phyloP scores from a whole-genome alignment of 1,140 invertebrate genomes.

The Drosophila mayri region DNA sequence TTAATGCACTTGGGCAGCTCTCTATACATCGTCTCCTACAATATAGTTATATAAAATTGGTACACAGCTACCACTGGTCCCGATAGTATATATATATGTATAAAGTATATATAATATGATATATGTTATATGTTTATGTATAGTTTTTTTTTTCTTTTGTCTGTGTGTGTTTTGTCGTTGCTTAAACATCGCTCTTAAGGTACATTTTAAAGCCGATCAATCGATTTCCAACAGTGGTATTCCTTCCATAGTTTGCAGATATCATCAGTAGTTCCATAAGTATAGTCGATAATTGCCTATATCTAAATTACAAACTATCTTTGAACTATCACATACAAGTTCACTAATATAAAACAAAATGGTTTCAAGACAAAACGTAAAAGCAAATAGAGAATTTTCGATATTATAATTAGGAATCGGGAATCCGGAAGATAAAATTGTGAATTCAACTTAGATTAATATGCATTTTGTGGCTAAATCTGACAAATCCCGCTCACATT shows the following conservation, averaged over 20 bases:
- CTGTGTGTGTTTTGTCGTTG: slow-evolving; percentile 19
- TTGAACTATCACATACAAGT: slow-evolving; percentile 85
- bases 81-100: slow-evolving; percentile 7
- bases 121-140: slow-evolving; percentile 14
- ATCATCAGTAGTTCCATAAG: slow-evolving; percentile 17
- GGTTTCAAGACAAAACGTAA: slow-evolving; percentile 18
- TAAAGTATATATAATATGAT: slow-evolving; percentile 17
- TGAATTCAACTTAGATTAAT: slow-evolving; percentile 27
- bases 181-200: slow-evolving; percentile 37
- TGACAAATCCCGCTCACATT: slow-evolving; percentile 16
- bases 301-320: slow-evolving; percentile 73
- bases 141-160: slow-evolving; percentile 5
- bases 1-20: slow-evolving; percentile 15
- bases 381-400: slow-evolving; percentile 5
- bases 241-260: slow-evolving; percentile 12
- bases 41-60: slow-evolving; percentile 8
- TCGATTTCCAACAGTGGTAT: slow-evolving; percentile 38
- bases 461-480: slow-evolving; percentile 4
- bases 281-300: slow-evolving; percentile 21
- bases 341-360: slow-evolving; percentile 62
- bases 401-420: not conserved
- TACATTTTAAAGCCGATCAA: slow-evolving; percentile 63
- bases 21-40: not conserved
- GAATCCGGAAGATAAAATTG: not conserved
- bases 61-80: slow-evolving; percentile 17